A percentile compares a stretch with the other conserved stretches of the same genome.
These are phyloP conservation scores for Cinara cedri DNA, from an alignment of 2,888 invertebrate genomes.

Conservation along the genomic window DNA sequence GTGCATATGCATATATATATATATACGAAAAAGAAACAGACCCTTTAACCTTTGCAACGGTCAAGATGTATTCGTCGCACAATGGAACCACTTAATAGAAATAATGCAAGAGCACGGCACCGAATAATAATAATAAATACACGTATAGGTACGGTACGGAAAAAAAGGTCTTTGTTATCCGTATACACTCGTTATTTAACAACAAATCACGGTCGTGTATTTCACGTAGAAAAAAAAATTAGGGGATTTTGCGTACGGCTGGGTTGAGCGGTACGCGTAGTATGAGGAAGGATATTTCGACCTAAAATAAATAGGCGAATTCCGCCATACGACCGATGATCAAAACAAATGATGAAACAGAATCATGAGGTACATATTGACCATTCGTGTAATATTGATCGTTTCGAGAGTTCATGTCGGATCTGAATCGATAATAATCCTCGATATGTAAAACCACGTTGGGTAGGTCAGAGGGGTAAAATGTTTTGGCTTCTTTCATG, in stretches of 20 bases:
- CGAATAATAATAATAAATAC: slow-evolving; percentile 42
- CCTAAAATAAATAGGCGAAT: too few relatives aligned
- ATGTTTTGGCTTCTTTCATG: too few relatives aligned
- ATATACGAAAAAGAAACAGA: slow-evolving; percentile 51
- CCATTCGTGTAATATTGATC: too few relatives aligned
- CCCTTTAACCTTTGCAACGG: slow-evolving; percentile 57
- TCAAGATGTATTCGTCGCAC: slow-evolving; percentile 55
- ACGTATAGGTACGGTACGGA: background rate
- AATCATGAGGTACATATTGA: too few relatives aligned
- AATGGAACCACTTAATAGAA: slow-evolving; percentile 57
- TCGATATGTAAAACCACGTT: too few relatives aligned
- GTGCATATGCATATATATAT: background rate
- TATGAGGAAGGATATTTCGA: background rate
- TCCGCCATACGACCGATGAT: too few relatives aligned
- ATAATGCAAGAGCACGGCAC: slow-evolving; percentile 50
- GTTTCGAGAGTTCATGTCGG: background rate
- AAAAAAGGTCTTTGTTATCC: slow-evolving; percentile 36
- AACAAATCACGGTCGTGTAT: slow-evolving; percentile 29
- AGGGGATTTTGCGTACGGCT: too few relatives aligned
- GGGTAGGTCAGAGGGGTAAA: too few relatives aligned
- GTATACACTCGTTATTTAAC: slow-evolving; percentile 49
- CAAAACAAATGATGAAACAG: too few relatives aligned
- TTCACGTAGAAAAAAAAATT: slow-evolving; percentile 13
- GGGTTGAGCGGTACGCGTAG: background rate
- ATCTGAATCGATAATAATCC: too few relatives aligned